A percentile compares a stretch with the other conserved stretches of the same genome.
Conservation (phyloP, 2,888 invertebrate genomes). For the Diogma glabrata region DNA sequence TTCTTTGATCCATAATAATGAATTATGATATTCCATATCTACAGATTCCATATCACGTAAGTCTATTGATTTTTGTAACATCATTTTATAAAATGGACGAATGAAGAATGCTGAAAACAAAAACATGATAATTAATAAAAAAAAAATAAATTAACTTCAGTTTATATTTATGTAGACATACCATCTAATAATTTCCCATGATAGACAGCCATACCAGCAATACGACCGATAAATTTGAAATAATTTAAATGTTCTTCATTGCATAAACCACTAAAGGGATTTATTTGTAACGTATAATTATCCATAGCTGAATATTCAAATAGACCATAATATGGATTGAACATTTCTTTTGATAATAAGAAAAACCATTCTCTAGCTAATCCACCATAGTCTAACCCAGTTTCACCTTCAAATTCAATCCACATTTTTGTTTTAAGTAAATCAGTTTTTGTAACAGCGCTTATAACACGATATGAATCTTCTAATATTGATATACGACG, state of each 20-base stretch:
- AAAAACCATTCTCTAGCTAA: slow-evolving; percentile 98
- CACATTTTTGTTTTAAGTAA: slow-evolving; percentile 93
- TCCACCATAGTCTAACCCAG: slow-evolving; percentile 91
- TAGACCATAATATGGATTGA: slow-evolving; percentile 98
- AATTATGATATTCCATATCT: slow-evolving; percentile 97
- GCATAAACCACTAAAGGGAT: slow-evolving; percentile 93
- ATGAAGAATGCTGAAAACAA: slow-evolving; percentile 83
- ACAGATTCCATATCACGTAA: slow-evolving; percentile 98
- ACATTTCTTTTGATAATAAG: slow-evolving; percentile 97
- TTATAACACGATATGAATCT: slow-evolving; percentile 93
- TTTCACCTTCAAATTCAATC: slow-evolving; percentile 98
- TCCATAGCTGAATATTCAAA: slow-evolving; percentile 99
- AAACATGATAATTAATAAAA: background rate
- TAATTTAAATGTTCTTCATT: slow-evolving; percentile 97
- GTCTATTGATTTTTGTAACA: slow-evolving; percentile 88
- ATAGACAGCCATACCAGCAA: slow-evolving; percentile 98
- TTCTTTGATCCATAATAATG: slow-evolving; percentile 68
- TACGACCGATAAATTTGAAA: slow-evolving; percentile 95
- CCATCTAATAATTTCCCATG: slow-evolving; percentile 97
- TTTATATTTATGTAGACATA: slow-evolving; percentile 32
- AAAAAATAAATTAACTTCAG: slow-evolving; percentile 11
- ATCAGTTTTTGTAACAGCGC: slow-evolving; percentile 79
- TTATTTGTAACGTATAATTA: slow-evolving; percentile 97
- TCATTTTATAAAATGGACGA: slow-evolving; percentile 99
- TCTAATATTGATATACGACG: slow-evolving; percentile 85